phyloP scores from a whole-genome alignment of 1,140 invertebrate genomes.

The Drosophila baimaii region DNA sequence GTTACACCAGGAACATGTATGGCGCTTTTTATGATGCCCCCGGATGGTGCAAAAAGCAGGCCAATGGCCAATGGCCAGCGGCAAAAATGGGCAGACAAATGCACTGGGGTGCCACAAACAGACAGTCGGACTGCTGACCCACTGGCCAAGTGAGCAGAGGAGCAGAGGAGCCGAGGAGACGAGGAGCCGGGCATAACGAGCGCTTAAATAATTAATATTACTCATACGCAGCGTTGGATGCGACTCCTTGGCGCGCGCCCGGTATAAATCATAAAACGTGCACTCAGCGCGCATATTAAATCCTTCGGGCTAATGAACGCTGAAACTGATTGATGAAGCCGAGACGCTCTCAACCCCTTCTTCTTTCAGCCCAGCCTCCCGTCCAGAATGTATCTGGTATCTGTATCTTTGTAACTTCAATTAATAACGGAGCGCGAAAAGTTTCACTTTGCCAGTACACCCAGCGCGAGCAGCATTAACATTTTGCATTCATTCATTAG shows the following conservation, averaged over 20 bases:
- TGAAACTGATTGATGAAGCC: conserved; percentile 64
- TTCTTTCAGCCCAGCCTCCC: background rate
- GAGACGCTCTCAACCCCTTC: conserved; percentile 29
- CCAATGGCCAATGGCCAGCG: conserved; percentile 56
- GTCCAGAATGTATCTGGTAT: conserved; percentile 22
- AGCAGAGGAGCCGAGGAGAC: conserved; percentile 40
- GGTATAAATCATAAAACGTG: conserved; percentile 74
- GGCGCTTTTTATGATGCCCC: conserved; percentile 71
- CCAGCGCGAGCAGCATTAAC: conserved; percentile 63
- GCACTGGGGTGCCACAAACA: conserved; percentile 77
- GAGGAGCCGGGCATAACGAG: conserved; percentile 62
- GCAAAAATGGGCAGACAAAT: conserved; percentile 76
- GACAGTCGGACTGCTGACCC: conserved; percentile 47
- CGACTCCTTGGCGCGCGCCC: conserved; percentile 9
- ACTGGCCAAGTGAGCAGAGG: conserved; percentile 67
- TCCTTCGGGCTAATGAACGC: conserved; percentile 68
- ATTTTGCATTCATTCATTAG: conserved; percentile 81
- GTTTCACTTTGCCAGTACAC: conserved; percentile 53
- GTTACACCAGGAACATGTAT: conserved; percentile 44
- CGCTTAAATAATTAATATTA: conserved; percentile 82
- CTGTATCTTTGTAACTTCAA: conserved; percentile 62
- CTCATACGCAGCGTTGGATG: conserved; percentile 63
- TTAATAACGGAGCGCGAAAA: conserved; percentile 72
- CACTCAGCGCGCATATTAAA: conserved; percentile 75
- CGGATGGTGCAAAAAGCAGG: conserved; percentile 62